Evolutionary conservation across 2,797 vertebrate species (phyloP).

Genomic region (Sebastes baramenuke): DNA sequence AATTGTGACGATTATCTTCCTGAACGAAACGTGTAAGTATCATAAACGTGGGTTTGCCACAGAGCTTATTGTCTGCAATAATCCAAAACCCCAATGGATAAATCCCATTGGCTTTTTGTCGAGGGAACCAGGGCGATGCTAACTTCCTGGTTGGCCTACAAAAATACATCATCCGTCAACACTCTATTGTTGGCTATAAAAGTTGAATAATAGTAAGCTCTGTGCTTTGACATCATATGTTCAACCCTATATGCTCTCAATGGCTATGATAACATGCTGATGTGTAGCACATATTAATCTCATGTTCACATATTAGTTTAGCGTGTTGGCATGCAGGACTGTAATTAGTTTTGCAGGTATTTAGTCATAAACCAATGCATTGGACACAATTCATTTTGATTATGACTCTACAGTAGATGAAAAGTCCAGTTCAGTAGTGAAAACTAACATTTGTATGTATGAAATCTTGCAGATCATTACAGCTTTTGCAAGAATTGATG

Average conservation of each 20-base stretch:
- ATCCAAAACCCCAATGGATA: no score
- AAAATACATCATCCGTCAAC: rapidly evolving
- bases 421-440: not conserved
- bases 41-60: no score
- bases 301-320: not conserved
- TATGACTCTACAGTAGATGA: not conserved
- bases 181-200: not conserved
- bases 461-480: not conserved
- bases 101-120: no score
- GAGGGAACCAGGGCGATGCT: no score
- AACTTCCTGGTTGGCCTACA: no score
- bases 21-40: no score
- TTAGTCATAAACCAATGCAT: not conserved
- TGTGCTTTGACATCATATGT: not conserved
- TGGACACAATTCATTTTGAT: not conserved
- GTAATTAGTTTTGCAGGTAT: not conserved
- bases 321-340: not conserved
- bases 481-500: not conserved
- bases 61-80: no score
- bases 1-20: no score
- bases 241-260: not conserved
- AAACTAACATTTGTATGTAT: not conserved
- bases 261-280: not conserved
- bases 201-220: not conserved
- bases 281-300: not conserved